Conservation (phyloP, 30 jellyfish, hydroid and myxozoan species). For the Mastigias papua region DNA sequence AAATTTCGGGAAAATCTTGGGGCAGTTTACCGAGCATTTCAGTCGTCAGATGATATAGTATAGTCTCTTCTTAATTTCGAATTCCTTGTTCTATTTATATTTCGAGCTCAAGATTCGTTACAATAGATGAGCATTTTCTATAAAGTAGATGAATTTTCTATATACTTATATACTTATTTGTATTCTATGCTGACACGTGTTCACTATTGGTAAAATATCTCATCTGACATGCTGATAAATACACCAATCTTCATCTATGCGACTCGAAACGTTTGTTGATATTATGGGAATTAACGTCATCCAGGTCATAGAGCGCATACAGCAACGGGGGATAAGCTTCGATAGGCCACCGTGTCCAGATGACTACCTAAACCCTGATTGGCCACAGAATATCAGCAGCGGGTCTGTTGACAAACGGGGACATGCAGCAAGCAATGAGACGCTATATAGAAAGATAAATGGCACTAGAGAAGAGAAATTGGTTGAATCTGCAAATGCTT, state of each 20-base stretch:
- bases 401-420: not conserved
- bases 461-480: not conserved
- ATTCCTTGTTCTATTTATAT: no score
- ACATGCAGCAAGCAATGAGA: not conserved
- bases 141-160: no score
- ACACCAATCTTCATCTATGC: slow-evolving; percentile 61
- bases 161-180: not conserved
- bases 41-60: no score
- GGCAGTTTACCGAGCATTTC: no score
- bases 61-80: no score
- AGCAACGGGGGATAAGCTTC: slow-evolving; percentile 30
- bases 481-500: not conserved
- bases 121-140: no score
- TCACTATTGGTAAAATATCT: not conserved
- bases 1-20: no score
- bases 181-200: no score
- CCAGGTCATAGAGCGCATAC: slow-evolving; percentile 82
- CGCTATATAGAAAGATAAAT: not conserved
- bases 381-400: slow-evolving; percentile 40
- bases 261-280: slow-evolving; percentile 85
- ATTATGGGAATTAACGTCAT: slow-evolving; percentile 87
- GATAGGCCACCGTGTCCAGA: slow-evolving; percentile 74
- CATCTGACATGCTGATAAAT: slow-evolving; percentile 14
- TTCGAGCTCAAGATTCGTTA: no score
- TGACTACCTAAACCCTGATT: slow-evolving; percentile 58